Conservation (phyloP, 2,797 vertebrate genomes). For the Leucoraja ocellata region DNA sequence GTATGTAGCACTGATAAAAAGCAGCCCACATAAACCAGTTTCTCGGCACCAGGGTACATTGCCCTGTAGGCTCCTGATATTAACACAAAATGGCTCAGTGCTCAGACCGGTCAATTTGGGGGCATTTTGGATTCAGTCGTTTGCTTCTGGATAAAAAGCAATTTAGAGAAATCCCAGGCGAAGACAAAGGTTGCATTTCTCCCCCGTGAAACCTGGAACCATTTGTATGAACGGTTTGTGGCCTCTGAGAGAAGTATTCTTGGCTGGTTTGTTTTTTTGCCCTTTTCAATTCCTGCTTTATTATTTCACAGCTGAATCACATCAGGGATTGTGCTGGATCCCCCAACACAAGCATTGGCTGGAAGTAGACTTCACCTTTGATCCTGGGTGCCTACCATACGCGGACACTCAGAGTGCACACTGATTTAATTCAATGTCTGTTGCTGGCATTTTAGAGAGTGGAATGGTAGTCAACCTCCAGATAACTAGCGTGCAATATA, state of each 20-base stretch:
- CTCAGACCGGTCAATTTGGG: not conserved
- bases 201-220: not conserved
- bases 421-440: not conserved
- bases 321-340: not conserved
- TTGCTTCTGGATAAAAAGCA: not conserved
- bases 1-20: no score
- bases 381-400: not conserved
- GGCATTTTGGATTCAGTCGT: not conserved
- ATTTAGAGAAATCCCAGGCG: not conserved
- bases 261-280: not conserved
- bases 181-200: not conserved
- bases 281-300: not conserved
- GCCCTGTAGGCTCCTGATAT: not conserved
- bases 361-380: not conserved
- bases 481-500: not conserved
- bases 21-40: no score
- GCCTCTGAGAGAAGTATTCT: not conserved
- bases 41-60: not conserved
- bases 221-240: not conserved
- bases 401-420: not conserved
- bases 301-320: not conserved
- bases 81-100: not conserved
- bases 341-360: not conserved
- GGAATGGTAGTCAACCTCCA: not conserved
- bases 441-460: not conserved